Conservation (phyloP, 2,113 vertebrate genomes). For the Apistogramma diplotaenia region DNA sequence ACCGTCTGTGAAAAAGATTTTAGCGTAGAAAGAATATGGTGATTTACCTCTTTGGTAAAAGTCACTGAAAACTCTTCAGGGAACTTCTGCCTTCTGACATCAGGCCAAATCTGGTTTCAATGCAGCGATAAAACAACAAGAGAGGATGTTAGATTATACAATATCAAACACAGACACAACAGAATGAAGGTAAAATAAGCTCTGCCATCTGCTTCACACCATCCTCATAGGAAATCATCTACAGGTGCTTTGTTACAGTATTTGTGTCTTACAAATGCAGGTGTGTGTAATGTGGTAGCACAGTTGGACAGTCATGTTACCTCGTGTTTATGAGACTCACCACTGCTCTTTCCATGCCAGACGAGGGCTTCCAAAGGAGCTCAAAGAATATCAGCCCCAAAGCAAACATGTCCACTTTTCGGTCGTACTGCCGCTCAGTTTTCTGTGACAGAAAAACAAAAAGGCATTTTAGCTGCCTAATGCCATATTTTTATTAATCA, state of each 20-base stretch:
- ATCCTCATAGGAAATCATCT: rapidly evolving
- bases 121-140: background rate
- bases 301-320: background rate
- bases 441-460: background rate
- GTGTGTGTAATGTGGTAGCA: background rate
- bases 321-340: conserved; percentile 42
- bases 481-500: background rate
- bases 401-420: conserved; percentile 86
- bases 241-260: rapidly evolving
- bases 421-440: conserved; percentile 53
- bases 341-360: background rate
- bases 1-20: rapidly evolving
- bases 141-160: background rate
- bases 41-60: conserved; percentile 62
- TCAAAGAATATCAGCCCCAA: conserved; percentile 86
- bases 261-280: background rate
- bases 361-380: conserved; percentile 67
- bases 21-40: background rate
- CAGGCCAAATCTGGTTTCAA: conserved; percentile 30
- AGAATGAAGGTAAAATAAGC: background rate
- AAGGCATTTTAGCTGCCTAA: background rate
- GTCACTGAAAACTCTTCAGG: conserved; percentile 32
- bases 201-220: rapidly evolving
- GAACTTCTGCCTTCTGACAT: conserved; percentile 21
- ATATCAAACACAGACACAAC: rapidly evolving